Conservation (phyloP, 1,140 invertebrate species). For the Meloidogyne exigua region DNA sequence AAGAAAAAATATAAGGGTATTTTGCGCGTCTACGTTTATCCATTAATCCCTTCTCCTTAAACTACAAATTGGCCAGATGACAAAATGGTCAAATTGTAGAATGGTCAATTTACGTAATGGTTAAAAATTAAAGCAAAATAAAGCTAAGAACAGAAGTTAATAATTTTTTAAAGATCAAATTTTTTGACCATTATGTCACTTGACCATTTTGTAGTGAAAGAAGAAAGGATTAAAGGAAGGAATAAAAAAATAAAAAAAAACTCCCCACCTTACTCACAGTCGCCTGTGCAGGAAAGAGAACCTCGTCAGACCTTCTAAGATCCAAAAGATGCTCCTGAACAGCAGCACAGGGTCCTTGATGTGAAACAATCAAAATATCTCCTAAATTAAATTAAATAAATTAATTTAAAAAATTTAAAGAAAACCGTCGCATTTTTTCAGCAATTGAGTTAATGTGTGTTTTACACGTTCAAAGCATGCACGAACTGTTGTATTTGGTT, state of each 20-base stretch:
- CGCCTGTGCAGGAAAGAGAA: not conserved
- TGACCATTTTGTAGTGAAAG: too few species aligned
- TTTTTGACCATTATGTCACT: too few species aligned
- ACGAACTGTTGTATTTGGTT: not conserved
- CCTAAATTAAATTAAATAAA: not conserved
- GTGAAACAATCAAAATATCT: not conserved
- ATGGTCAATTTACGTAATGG: too few species aligned
- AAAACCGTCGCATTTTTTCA: not conserved
- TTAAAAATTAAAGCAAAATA: too few species aligned
- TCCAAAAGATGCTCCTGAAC: not conserved
- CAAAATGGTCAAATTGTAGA: too few species aligned
- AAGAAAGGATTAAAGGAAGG: too few species aligned
- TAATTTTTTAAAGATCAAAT: too few species aligned
- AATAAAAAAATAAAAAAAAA: not conserved
- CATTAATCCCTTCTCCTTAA: too few species aligned
- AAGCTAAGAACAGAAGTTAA: too few species aligned
- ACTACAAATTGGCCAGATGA: too few species aligned
- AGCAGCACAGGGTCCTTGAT: slow-evolving; percentile 14
- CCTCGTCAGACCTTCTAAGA: not conserved
- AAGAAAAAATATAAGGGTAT: not conserved
- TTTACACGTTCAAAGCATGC: slow-evolving; percentile 7
- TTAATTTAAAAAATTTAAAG: not conserved
- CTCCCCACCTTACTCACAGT: slow-evolving; percentile 16
- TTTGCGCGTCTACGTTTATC: too few species aligned
- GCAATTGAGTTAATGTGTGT: not conserved